These are phyloP conservation scores for Acanthis flammea DNA, from an alignment of 2,797 vertebrate species.

Conservation along the genomic window DNA sequence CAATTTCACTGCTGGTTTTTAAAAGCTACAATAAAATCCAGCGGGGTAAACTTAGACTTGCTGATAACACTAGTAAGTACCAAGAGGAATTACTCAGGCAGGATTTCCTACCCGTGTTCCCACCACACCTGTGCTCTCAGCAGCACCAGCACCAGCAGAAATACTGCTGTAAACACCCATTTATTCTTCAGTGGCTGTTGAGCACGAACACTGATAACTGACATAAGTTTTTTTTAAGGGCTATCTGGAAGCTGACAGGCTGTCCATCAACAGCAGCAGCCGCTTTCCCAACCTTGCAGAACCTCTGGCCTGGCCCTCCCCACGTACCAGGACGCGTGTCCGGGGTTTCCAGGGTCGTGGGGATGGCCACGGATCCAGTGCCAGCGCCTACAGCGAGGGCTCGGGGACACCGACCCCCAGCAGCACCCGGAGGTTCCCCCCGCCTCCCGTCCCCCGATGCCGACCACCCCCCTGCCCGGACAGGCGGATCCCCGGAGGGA, in stretches of 20 bases:
- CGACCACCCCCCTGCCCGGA: neutral
- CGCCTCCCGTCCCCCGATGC: neutral
- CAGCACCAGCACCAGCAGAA: neutral
- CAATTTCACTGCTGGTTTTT: neutral
- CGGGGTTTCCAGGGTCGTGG: rapidly evolving
- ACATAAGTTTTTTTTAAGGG: neutral
- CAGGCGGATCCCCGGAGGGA: neutral
- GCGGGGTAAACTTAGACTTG: neutral
- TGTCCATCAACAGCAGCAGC: neutral
- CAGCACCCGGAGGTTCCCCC: neutral
- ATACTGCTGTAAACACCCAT: rapidly evolving
- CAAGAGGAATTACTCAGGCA: no score
- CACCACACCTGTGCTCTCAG: neutral
- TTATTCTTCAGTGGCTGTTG: neutral
- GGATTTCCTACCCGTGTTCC: neutral
- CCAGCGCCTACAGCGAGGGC: no score
- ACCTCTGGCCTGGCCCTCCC: neutral
- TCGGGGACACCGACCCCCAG: neutral
- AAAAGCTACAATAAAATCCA: neutral
- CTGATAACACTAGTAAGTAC: neutral
- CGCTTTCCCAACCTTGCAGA: rapidly evolving
- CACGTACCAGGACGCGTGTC: rapidly evolving
- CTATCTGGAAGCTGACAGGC: neutral
- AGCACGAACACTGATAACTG: neutral
- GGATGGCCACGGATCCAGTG: neutral